Conservation (phyloP, 2,113 vertebrate genomes). For the Podarcis cretensis region DNA sequence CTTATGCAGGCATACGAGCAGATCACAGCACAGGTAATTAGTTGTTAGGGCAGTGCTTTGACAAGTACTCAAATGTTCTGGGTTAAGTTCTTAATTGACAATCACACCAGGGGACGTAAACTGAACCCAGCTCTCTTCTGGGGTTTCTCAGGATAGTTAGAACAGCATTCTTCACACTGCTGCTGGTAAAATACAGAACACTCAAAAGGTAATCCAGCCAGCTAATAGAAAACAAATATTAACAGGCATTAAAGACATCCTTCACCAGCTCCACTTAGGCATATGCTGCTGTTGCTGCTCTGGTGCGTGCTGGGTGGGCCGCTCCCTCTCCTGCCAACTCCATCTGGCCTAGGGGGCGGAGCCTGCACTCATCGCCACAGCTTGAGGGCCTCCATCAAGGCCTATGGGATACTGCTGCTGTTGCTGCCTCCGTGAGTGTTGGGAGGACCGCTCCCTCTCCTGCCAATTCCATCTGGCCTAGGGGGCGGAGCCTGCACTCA, state of each 20-base stretch:
- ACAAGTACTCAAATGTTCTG: constrained; percentile 37
- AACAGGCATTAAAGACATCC: neutral
- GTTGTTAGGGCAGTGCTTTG: constrained; percentile 28
- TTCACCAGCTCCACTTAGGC: neutral
- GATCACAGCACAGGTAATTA: constrained; percentile 24
- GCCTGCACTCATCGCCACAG: no score
- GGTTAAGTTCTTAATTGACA: neutral
- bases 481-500: no score
- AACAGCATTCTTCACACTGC: neutral
- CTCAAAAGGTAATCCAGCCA: neutral
- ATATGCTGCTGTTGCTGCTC: no score
- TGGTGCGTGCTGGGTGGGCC: no score
- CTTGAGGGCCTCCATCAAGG: no score
- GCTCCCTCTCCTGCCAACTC: no score
- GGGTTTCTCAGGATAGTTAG: neutral
- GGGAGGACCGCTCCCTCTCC: no score
- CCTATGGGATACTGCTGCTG: no score
- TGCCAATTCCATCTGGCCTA: no score
- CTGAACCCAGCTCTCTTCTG: neutral
- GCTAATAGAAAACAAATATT: neutral
- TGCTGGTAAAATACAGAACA: neutral
- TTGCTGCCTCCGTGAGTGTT: no score
- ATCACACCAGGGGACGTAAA: neutral
- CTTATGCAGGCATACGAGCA: neutral
- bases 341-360: no score